These are phyloP conservation scores for Carposina sasakii DNA, from an alignment of 1,140 invertebrate genomes.

Conservation along the genomic window DNA sequence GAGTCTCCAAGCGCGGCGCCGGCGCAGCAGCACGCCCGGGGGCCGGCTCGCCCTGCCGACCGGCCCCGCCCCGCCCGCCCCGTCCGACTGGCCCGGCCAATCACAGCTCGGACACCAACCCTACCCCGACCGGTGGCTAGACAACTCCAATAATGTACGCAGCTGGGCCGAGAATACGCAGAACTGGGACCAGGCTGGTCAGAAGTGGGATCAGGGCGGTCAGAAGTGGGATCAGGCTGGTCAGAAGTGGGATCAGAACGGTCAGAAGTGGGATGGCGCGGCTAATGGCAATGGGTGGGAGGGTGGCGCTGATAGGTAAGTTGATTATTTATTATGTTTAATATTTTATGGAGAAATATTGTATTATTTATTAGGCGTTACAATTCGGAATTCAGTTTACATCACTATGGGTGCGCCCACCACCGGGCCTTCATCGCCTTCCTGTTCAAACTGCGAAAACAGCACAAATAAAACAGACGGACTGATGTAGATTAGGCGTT, in stretches of 20 bases:
- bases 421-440: no score
- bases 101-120: constrained; percentile 39
- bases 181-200: constrained; percentile 37
- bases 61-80: constrained; percentile 41
- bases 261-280: constrained; percentile 11
- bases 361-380: no score
- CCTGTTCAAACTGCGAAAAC: no score
- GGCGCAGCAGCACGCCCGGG: constrained; percentile 51
- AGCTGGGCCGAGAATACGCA: constrained; percentile 53
- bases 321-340: no score
- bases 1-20: constrained; percentile 50
- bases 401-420: no score
- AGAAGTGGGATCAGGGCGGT: constrained; percentile 42
- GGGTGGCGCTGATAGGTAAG: not conserved
- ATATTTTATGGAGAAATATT: no score
- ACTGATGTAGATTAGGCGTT: no score
- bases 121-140: constrained; percentile 49
- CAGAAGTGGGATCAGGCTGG: constrained; percentile 44
- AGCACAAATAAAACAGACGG: no score
- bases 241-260: constrained; percentile 23
- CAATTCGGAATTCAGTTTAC: no score
- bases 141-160: constrained; percentile 53
- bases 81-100: not conserved
- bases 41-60: constrained; percentile 46
- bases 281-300: constrained; percentile 43